Evolutionary conservation across 2,888 invertebrate genomes (phyloP), one percentile per base, ranked within the genome.

Genomic region (Drosophila formosana): DNA sequence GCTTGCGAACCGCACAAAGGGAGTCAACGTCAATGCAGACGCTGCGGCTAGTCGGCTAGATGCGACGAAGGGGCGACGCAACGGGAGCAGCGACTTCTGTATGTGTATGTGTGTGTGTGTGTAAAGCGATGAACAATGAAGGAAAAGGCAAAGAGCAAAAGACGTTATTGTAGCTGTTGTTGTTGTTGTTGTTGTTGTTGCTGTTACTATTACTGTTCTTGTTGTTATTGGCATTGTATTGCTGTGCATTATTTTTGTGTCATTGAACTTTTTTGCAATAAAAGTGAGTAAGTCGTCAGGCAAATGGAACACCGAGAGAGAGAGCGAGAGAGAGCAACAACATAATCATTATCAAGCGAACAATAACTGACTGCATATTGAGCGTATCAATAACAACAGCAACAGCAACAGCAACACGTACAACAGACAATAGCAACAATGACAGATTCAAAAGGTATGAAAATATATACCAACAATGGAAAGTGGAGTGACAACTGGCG

Each of bases 211-310:
- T 62, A 11, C 67, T 78, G 53, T 78, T 83, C 53, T 72, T 66
- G 65, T 60, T 78, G 34, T 49, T 71, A 34, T 64, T 84, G 57
- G 51, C 51, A 51, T 68, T 75, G 71, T 47, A 70, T 78, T 76
- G 75, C 64, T 61, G 52, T 79, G 67, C 72, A 75, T 71, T 79
- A 78, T 79, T 75, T 79, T 56, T 79, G 78, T 78, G 83, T 84
- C 83, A 84, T 86, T 84, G 83, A 84, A 88, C 83, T 88, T 86
- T 83, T 82, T 80, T 64, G 76, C 80, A 78, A 75, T 78, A 79
- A 79, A 78, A 61, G 76, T 67, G 75, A 75, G 79, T 79, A 75
- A 71, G 64, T 47, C 66, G 63, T 63, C 56, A 57, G 50, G 64
- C 76, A 78, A 75, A 50, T 66, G 63, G 75, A 75, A 64, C 26